Evolutionary conservation across 2,888 invertebrate species (phyloP).

Genomic region (Pogonocherus hispidulus): DNA sequence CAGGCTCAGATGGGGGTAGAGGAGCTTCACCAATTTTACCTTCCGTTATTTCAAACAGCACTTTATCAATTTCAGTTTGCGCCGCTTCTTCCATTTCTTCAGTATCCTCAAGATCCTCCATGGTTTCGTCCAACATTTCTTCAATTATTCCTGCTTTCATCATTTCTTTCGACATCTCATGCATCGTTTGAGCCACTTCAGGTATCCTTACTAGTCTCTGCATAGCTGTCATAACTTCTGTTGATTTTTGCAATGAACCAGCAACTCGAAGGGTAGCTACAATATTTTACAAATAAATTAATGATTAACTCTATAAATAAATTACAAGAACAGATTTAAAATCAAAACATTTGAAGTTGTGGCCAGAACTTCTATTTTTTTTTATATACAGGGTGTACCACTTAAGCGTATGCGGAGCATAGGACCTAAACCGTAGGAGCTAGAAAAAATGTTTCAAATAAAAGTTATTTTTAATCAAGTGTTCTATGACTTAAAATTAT

Average conservation of each 20-base stretch:
- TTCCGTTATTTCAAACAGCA: conserved; percentile 89
- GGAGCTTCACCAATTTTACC: conserved; percentile 95
- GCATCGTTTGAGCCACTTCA: conserved; percentile 96
- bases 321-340: too few relatives aligned
- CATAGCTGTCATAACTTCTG: conserved; percentile 99
- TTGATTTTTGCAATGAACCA: conserved; percentile 93
- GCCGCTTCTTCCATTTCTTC: conserved; percentile 97
- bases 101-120: conserved; percentile 94
- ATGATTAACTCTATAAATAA: too few relatives aligned
- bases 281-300: not conserved
- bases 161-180: conserved; percentile 98
- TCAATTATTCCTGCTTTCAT: conserved; percentile 99
- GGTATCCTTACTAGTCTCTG: conserved; percentile 91
- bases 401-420: too few relatives aligned
- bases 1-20: conserved; percentile 71
- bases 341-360: too few relatives aligned
- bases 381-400: too few relatives aligned
- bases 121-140: conserved; percentile 98
- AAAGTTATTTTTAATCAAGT: too few relatives aligned
- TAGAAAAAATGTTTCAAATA: too few relatives aligned
- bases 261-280: conserved; percentile 94
- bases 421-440: too few relatives aligned
- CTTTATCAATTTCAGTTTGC: conserved; percentile 81
- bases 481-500: too few relatives aligned
- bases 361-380: too few relatives aligned